A percentile compares a stretch with the other conserved stretches of the same genome.
These are phyloP conservation scores for Mycteria americana DNA, from an alignment of 2,797 vertebrate genomes.

Conservation along the genomic window DNA sequence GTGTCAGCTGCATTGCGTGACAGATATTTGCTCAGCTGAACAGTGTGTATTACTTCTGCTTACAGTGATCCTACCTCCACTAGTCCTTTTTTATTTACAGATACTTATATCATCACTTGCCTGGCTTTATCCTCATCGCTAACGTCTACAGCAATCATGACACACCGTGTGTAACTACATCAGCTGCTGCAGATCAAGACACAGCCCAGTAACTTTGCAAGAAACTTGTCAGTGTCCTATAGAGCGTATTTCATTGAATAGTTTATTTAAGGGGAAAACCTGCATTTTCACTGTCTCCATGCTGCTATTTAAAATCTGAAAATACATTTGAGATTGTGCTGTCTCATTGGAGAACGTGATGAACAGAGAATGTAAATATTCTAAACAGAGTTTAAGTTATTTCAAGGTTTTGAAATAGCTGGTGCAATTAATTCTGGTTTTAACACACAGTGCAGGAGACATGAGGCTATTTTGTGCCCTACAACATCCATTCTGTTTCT, in stretches of 20 bases:
- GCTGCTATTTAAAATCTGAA: not conserved
- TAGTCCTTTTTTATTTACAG: conserved; percentile 24
- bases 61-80: not conserved
- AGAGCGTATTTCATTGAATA: not conserved
- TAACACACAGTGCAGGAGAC: not conserved
- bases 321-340: not conserved
- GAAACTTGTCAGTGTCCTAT: not conserved
- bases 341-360: not conserved
- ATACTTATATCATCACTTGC: not conserved
- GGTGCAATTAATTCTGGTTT: not conserved
- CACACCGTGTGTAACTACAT: not conserved
- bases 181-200: not conserved
- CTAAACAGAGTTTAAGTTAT: not conserved
- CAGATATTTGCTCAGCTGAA: conserved; percentile 68
- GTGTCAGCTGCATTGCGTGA: not conserved
- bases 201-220: not conserved
- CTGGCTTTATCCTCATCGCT: not conserved
- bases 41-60: not conserved
- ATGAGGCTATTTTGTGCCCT: not conserved
- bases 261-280: not conserved
- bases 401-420: not conserved
- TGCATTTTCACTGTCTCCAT: not conserved
- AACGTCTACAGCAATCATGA: not conserved
- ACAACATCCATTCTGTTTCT: not conserved
- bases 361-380: not conserved